These are phyloP conservation scores for Montipora sp. DNA, from an alignment of 64 coral and sea anemone species.

Conservation along the genomic window DNA sequence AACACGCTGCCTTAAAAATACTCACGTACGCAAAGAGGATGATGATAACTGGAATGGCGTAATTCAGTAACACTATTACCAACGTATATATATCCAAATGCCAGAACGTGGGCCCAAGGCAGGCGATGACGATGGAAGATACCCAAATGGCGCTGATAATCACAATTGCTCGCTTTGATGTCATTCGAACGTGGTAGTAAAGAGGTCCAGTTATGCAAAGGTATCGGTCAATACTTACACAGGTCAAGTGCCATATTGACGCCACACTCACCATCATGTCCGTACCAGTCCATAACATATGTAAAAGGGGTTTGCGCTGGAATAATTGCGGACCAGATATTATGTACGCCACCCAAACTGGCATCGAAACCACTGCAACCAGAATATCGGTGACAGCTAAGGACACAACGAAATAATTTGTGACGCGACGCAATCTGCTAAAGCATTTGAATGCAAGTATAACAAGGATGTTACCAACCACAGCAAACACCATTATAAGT, in stretches of 20 bases:
- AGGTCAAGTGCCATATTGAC: constrained; percentile 91
- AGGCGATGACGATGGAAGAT: constrained; percentile 72
- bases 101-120: constrained; percentile 69
- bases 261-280: constrained; percentile 84
- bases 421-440: constrained; percentile 74
- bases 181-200: constrained; percentile 70
- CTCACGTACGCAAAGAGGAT: constrained; percentile 82
- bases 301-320: constrained; percentile 43
- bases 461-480: constrained; percentile 80
- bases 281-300: constrained; percentile 77
- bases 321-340: constrained; percentile 48
- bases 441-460: constrained; percentile 85
- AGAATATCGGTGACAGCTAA: constrained; percentile 88
- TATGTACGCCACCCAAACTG: constrained; percentile 81
- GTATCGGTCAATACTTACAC: constrained; percentile 85
- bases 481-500: constrained; percentile 66
- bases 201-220: constrained; percentile 73
- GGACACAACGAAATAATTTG: constrained; percentile 86
- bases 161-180: constrained; percentile 57
- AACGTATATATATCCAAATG: constrained; percentile 60
- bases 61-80: constrained; percentile 69
- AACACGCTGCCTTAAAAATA: constrained; percentile 75
- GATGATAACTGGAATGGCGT: constrained; percentile 63
- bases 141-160: constrained; percentile 69
- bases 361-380: constrained; percentile 80